Conservation (phyloP, 2,113 vertebrate species). For the Columbina picui region DNA sequence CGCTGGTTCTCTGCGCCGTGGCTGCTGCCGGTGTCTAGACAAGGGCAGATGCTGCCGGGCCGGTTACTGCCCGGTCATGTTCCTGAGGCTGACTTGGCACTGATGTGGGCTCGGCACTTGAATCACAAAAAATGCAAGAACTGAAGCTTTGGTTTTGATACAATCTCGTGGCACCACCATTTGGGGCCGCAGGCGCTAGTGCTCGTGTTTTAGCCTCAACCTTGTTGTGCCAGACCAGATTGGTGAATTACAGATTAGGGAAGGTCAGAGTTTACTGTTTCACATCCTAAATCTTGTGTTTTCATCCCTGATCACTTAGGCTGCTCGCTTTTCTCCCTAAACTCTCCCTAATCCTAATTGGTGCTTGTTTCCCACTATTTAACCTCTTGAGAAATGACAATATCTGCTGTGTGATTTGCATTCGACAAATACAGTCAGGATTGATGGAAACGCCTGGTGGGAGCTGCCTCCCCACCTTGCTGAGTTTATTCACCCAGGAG, state of each 20-base stretch:
- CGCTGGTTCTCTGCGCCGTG: neutral
- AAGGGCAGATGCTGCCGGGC: neutral
- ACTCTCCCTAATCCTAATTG: neutral
- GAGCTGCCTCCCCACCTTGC: neutral
- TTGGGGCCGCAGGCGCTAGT: neutral
- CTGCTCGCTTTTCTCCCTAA: neutral
- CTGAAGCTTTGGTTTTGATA: neutral
- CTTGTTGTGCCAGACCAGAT: neutral
- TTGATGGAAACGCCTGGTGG: neutral
- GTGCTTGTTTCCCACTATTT: neutral
- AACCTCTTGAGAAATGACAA: neutral
- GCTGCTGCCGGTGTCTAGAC: neutral
- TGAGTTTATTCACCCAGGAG: neutral
- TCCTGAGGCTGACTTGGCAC: neutral
- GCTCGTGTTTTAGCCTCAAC: neutral
- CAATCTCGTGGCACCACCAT: neutral
- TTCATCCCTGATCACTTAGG: neutral
- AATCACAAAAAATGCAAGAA: slow-evolving; percentile 14
- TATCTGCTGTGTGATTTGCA: neutral
- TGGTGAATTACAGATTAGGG: neutral
- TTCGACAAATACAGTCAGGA: neutral
- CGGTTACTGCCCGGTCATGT: slow-evolving; percentile 35
- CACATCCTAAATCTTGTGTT: neutral
- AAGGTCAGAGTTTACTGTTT: neutral
- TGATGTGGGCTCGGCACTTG: neutral